Evolutionary conservation across 1,140 invertebrate species (phyloP), one percentile per base, ranked within the genome.

Genomic region (Doryteuthis pealeii): DNA sequence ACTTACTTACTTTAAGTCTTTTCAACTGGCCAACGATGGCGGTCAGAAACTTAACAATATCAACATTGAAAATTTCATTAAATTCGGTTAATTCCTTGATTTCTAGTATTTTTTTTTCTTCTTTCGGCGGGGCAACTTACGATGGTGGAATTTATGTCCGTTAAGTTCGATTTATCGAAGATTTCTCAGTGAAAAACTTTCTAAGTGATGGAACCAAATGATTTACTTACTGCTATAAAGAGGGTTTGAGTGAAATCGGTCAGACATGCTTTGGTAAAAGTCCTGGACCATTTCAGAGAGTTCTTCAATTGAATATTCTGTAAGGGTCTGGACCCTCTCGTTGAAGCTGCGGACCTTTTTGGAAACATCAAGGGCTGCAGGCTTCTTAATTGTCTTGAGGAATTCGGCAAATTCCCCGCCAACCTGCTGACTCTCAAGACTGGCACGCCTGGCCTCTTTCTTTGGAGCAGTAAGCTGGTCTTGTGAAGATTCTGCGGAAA

Each of bases 211-310:
- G n/a, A n/a, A n/a, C n/a, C n/a, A n/a, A n/a, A n/a, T n/a, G n/a
- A n/a, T n/a, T n/a, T 40, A 62, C 54, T 62, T 62, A 62, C 54
- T 62, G 18, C 54, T 89, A 88, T 93, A 97, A 85, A 91, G 89
- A 26, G 87, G 76, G 81, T 91, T 90, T n/a, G 90, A 91, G 81
- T 81, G 74, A 69, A 88, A 76, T 80, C 92, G 90, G 78, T 94
- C 93, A 70, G 90, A 90, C 85, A 96, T 93, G 65, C 91, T 90
- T 86, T 94, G 92, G 87, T 99, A 99, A 84, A 95, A 96, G 82
- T 95, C 93, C 87, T 98, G 96, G 35, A 96, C 92, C 30, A 93
- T 89, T 83, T 98, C 95, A 0, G 95, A 94, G 15, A 97, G 87
- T 76, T 97, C 95, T 70, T 98, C 96, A 26, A 96, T 92, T 65